Evolutionary conservation across 2,888 invertebrate genomes (phyloP).

Genomic region (Meteorus colon): DNA sequence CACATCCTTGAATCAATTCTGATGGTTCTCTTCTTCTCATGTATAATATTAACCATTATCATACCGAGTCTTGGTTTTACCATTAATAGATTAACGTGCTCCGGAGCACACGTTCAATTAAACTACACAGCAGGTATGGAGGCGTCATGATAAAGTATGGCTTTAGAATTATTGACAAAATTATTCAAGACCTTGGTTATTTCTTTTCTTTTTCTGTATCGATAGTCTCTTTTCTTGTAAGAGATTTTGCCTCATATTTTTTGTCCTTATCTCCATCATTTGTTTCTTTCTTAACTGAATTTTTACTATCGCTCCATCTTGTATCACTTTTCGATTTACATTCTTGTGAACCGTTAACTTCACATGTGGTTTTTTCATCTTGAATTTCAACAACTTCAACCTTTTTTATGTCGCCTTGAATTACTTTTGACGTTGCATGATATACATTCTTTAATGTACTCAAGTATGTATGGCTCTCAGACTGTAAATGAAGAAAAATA

Average conservation of each 20-base stretch:
- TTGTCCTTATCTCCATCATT: slow-evolving; percentile 65
- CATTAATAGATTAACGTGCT: slow-evolving; percentile 3
- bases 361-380: slow-evolving; percentile 66
- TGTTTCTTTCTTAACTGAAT: slow-evolving; percentile 65
- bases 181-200: slow-evolving; percentile 47
- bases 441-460: slow-evolving; percentile 76
- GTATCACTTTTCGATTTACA: slow-evolving; percentile 69
- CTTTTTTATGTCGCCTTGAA: slow-evolving; percentile 67
- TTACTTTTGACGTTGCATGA: slow-evolving; percentile 66
- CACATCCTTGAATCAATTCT: neutral
- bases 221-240: slow-evolving; percentile 37
- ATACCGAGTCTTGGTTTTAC: neutral
- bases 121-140: slow-evolving; percentile 46
- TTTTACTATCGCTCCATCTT: slow-evolving; percentile 69
- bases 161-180: slow-evolving; percentile 47
- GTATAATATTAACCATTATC: slow-evolving; percentile 8
- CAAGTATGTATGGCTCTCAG: slow-evolving; percentile 81
- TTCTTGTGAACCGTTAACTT: slow-evolving; percentile 70
- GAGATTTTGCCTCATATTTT: slow-evolving; percentile 65
- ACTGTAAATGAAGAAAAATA: slow-evolving; percentile 73
- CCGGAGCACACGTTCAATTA: slow-evolving; percentile 47
- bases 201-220: slow-evolving; percentile 60
- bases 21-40: slow-evolving; percentile 17
- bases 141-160: slow-evolving; percentile 48
- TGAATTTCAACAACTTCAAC: slow-evolving; percentile 71